Evolutionary conservation across 2,113 vertebrate genomes (phyloP), one percentile per base, ranked within the genome.

Genomic region (Pungitius pungitius): DNA sequence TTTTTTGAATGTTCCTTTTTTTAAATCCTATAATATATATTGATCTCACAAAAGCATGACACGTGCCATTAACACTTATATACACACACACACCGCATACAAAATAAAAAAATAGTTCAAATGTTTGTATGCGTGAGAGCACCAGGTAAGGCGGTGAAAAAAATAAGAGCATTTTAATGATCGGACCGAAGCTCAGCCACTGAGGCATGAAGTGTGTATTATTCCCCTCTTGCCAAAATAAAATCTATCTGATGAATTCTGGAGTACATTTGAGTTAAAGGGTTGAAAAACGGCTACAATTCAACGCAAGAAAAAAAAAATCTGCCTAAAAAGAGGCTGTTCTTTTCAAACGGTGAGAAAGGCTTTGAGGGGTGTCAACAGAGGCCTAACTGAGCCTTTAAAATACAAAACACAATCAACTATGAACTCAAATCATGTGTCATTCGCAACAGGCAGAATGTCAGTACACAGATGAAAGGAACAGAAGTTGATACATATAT

Each of bases 331-430:
- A 47, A 24, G 10, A 42, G 24, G 26, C 3, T 9, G 20, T 45
- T 72, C 15, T 11, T 42, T 74, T 47, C 8, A 52, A 60, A 33
- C 33, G 72, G 22, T 22, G 17, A 78, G 17, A 33, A 6, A 30
- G 15, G 17, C 52, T 18, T 62, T 56, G 26, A 67, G 12, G 68
- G n/a, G 52, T 47, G 30, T 71, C 51, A 61, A 79, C 33, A 67
- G 59, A 80, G 10, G 51, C 30, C 30, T 35, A 69, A 58, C 54
- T 49, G 45, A 69, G 26, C 51, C 59, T 62, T 73, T 76, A n/a
- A 77, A 78, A 61, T 27, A 78, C 39, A 82, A 69, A 82, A 73
- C 75, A 37, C 14, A 81, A 81, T 59, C 47, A 81, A 71, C 5
- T 62, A 70, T 58, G 37, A 79, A 80, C 62, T 70, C 69, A 12